These are phyloP conservation scores for Scalopus aquaticus DNA, from an alignment of 2,113 vertebrate species.

Conservation along the genomic window DNA sequence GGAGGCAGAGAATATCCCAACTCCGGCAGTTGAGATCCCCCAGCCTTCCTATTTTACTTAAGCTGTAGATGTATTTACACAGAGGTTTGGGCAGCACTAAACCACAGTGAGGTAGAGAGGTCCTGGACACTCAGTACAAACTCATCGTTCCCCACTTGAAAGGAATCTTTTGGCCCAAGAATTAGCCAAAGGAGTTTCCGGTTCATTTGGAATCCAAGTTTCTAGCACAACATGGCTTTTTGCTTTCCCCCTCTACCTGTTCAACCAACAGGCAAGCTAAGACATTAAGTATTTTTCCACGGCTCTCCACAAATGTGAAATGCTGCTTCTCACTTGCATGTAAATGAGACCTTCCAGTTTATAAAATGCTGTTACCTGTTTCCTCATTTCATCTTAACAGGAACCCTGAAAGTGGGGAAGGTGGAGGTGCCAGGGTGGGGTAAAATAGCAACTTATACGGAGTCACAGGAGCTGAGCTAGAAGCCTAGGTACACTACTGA, in stretches of 20 bases:
- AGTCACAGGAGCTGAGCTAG: not conserved
- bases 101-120: slow-evolving; percentile 57
- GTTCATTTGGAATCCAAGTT: slow-evolving; percentile 67
- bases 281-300: slow-evolving; percentile 79
- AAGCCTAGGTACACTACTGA: not conserved
- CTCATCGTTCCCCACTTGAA: slow-evolving; percentile 74
- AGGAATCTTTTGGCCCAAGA: slow-evolving; percentile 48
- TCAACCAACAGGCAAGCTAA: slow-evolving; percentile 62
- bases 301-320: slow-evolving; percentile 50
- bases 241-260: slow-evolving; percentile 26
- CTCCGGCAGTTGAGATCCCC: slow-evolving; percentile 16
- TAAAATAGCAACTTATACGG: not conserved
- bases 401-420: not conserved
- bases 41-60: slow-evolving; percentile 72
- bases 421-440: not conserved
- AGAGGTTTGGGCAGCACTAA: slow-evolving; percentile 60
- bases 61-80: slow-evolving; percentile 73
- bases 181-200: slow-evolving; percentile 67
- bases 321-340: slow-evolving; percentile 15
- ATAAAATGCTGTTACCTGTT: slow-evolving; percentile 24
- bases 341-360: slow-evolving; percentile 15
- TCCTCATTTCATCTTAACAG: not conserved
- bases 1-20: slow-evolving; percentile 47
- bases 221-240: slow-evolving; percentile 61
- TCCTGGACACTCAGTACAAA: slow-evolving; percentile 3